Evolutionary conservation across 2,113 vertebrate species (phyloP).

Genomic region (Cyrtonyx montezumae): DNA sequence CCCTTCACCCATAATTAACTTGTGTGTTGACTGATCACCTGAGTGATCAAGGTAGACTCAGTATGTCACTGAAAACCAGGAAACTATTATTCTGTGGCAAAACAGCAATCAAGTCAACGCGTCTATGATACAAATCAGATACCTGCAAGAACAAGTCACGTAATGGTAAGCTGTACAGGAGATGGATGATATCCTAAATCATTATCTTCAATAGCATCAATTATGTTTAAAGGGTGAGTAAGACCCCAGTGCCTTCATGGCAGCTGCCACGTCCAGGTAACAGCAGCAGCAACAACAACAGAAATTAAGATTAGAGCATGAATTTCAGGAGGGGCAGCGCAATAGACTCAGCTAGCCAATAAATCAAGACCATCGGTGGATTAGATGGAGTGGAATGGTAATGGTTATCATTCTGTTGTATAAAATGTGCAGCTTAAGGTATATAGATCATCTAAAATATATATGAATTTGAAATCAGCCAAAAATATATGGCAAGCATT

Average conservation of each 20-base stretch:
- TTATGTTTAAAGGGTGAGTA: constrained; percentile 56
- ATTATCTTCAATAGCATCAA: constrained; percentile 54
- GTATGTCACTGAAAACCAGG: constrained; percentile 53
- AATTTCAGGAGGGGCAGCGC: constrained; percentile 34
- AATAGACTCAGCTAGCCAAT: background rate
- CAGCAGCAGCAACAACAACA: constrained; percentile 33
- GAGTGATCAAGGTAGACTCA: constrained; percentile 51
- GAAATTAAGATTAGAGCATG: constrained; percentile 38
- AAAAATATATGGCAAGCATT: constrained; percentile 28
- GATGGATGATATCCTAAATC: constrained; percentile 70
- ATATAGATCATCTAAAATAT: constrained; percentile 29
- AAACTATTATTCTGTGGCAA: constrained; percentile 54
- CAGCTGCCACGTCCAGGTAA: background rate
- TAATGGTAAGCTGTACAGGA: constrained; percentile 42
- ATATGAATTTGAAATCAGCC: constrained; percentile 55
- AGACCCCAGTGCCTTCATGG: constrained; percentile 41
- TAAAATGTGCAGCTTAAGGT: constrained; percentile 41
- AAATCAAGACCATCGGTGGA: constrained; percentile 48
- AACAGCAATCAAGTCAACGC: constrained; percentile 53
- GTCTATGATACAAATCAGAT: constrained; percentile 60
- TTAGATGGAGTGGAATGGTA: constrained; percentile 51
- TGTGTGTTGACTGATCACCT: constrained; percentile 62
- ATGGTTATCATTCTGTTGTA: constrained; percentile 47
- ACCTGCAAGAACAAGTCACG: constrained; percentile 48
- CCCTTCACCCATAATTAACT: constrained; percentile 66